Evolutionary conservation across 2,888 invertebrate species (phyloP), one percentile per base, ranked within the genome.

Genomic region (Chrysolina haemoptera): DNA sequence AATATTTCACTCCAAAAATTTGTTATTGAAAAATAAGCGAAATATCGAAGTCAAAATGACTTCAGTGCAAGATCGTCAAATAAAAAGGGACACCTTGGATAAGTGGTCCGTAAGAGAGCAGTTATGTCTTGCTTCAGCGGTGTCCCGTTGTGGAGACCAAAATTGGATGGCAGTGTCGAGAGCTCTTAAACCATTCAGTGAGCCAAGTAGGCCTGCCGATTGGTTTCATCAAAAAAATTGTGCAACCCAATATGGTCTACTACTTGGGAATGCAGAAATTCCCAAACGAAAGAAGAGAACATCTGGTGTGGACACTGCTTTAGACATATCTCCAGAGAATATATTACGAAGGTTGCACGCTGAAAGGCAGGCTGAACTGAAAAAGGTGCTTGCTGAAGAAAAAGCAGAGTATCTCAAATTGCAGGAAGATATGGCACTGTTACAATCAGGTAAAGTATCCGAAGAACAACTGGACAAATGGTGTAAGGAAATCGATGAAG

Each of bases 181-280:
- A 50, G 91, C 94, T 0, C 87, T 97, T 11, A 94, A 94, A 89
- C 92, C 94, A 14, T 93, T 94, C 79, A 93, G 93, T 14, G 95
- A 96, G 81, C 89, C 93, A 62, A 93, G 93, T 80, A 89, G 95
- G 73, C 95, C 94, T 0, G 88, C 90, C 0, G 97, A 95, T 84
- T 97, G 95, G 96, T 97, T 96, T 85, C 96, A 96, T 0, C 96
- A 96, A 85, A 95, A 94, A 87, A 94, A 94, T 80, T 98, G 98
- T 88, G 97, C 97, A 0, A 92, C 95, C 0, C 98, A 98, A 84
- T 98, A 97, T 87, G 94, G 94, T 14, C 92, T 92, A 20, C 86
- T 97, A 9, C 87, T 97, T 18, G 96, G 95, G 83, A 93, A 94
- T 86, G 93, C 94, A 12, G 96, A 95, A 86, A 94, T 93, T 9